Percentiles rank a stretch among this genome's conserved stretches.
phyloP scores from a whole-genome alignment of 2,113 vertebrate genomes.

The Burhinus oedicnemus region DNA sequence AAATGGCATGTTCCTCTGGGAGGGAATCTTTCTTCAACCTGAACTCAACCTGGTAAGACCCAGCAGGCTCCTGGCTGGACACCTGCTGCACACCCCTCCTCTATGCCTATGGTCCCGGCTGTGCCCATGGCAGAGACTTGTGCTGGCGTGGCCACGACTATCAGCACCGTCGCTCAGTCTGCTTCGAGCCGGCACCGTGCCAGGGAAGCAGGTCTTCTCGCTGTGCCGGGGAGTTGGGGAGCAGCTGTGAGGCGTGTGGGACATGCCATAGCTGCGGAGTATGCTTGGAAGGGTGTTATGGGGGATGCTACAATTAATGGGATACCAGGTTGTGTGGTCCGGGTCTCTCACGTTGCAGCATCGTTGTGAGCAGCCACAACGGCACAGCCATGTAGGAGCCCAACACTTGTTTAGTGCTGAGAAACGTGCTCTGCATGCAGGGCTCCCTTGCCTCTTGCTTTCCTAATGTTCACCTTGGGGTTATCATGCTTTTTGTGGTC shows the following conservation, averaged over 20 bases:
- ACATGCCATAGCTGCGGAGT: background rate
- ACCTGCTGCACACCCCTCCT: fast-evolving
- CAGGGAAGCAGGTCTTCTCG: background rate
- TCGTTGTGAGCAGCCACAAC: fast-evolving
- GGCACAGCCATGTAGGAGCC: background rate
- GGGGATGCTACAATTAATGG: background rate
- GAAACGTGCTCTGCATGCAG: background rate
- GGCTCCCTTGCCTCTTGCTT: background rate
- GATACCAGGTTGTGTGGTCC: no score
- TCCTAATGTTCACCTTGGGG: background rate
- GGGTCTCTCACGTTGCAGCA: fast-evolving
- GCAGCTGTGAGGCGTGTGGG: fast-evolving
- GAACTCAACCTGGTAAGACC: background rate
- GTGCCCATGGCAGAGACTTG: fast-evolving
- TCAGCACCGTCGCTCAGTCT: fast-evolving
- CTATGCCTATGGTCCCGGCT: fast-evolving
- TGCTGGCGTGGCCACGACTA: background rate
- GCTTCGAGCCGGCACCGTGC: fast-evolving
- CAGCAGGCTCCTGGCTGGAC: background rate
- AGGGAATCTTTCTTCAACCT: background rate
- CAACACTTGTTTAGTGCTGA: background rate
- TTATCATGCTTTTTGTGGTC: fast-evolving
- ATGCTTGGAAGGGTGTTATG: background rate
- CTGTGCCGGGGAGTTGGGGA: background rate
- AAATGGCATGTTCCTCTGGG: background rate